Evolutionary conservation across 1,140 invertebrate genomes (phyloP), one percentile per base, ranked within the genome.

Genomic region (Orius insidiosus): DNA sequence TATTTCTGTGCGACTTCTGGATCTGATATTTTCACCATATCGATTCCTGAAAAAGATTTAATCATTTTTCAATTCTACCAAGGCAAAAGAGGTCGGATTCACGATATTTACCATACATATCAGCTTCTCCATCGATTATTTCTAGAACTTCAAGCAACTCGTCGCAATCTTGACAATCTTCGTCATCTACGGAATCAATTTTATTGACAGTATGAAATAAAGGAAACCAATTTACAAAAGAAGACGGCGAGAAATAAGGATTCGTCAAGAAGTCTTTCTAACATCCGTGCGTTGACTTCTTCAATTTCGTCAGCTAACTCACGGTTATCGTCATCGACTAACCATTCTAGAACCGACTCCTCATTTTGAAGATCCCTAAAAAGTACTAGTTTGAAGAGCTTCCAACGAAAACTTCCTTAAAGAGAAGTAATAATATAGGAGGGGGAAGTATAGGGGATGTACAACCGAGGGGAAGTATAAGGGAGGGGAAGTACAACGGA

Each of bases 301-400:
- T 93, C 88, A 55, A 94, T 95, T 68, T 93, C 88, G 66, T 93
- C 88, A 9, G 85, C 85, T 49, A 93, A 59, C 68, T 93, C 88
- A 10, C 89, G 71, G 62, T 92, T 93, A 50, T 93, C 87, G 61
- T 93, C 88, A 61, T 93, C 88, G 48, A 86, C 83, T 1, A 94
- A 63, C 88, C 88, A 94, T 63, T 94, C 87, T 32, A 92, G 64
- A 7, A 90, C 83, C 0, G 82, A 85, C 53, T 87, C 79, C 66
- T 89, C 85, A 59, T 88, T 88, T 65, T 89, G 84, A 13, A 93
- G 63, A 64, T 93, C 87, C 86, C 86, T 77, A 44, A 14, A n/a
- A n/a, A n/a, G n/a, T n/a, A n/a, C n/a, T n/a, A n/a, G n/a, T n/a
- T n/a, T n/a, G n/a, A n/a, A n/a, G n/a, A n/a, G n/a, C n/a, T n/a